phyloP scores from a whole-genome alignment of 2,113 vertebrate genomes.

The Carassius gibelio region DNA sequence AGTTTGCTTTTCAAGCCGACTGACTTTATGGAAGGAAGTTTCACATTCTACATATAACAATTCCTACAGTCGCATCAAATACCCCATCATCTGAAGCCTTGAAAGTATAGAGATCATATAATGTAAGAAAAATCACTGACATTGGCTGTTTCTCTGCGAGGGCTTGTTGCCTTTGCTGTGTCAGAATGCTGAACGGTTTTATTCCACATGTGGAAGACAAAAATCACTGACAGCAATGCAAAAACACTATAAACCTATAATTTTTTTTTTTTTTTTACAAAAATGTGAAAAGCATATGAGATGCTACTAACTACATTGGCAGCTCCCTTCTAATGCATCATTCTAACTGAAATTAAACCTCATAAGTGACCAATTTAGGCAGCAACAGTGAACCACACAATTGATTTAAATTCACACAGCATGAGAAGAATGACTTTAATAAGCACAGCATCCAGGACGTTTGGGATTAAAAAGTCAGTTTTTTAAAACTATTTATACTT shows the following conservation, averaged over 20 bases:
- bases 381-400: background rate
- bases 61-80: conserved; percentile 17
- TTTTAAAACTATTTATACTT: background rate
- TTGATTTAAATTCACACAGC: background rate
- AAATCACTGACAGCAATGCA: background rate
- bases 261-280: background rate
- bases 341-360: background rate
- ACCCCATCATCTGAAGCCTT: conserved; percentile 14
- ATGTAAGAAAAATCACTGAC: conserved; percentile 16
- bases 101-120: conserved; percentile 37
- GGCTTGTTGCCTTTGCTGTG: background rate
- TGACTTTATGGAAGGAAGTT: conserved; percentile 18
- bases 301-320: background rate
- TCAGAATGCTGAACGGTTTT: background rate
- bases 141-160: conserved; percentile 6
- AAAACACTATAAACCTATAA: background rate
- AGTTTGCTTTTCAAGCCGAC: conserved; percentile 21
- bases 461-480: background rate
- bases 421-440: background rate
- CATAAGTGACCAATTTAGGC: background rate
- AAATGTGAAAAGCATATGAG: background rate
- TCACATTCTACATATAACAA: background rate
- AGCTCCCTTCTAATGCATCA: background rate
- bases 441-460: background rate
- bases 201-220: conserved; percentile 2